Percentiles rank a stretch among this genome's conserved stretches.
Evolutionary conservation across 2,888 invertebrate genomes (phyloP).

Genomic region (Tenodera sinensis): DNA sequence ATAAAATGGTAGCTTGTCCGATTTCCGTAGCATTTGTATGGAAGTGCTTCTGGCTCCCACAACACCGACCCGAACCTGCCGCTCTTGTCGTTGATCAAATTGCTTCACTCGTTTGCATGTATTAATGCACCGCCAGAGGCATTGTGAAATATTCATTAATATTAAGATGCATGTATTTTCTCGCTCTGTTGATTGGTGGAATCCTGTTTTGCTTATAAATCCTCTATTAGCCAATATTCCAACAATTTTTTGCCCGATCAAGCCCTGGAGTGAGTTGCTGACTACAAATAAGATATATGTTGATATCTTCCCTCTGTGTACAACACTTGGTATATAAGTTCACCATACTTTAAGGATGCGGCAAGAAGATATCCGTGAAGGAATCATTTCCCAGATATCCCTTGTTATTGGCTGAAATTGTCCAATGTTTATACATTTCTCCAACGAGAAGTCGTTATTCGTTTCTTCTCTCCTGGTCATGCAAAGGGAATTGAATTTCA

Average conservation of each 20-base stretch:
- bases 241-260: neutral
- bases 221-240: neutral
- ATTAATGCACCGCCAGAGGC: neutral
- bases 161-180: neutral
- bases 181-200: neutral
- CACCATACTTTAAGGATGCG: too few species aligned
- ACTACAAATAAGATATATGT: neutral
- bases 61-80: neutral
- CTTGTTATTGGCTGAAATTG: too few species aligned
- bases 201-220: neutral
- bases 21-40: neutral
- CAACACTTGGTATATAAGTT: too few species aligned
- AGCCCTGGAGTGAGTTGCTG: neutral
- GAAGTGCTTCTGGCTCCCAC: neutral
- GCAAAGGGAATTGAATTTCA: too few species aligned
- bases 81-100: neutral
- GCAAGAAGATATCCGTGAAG: too few species aligned
- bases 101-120: neutral
- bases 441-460: too few species aligned
- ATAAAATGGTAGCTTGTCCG: neutral
- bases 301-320: too few species aligned
- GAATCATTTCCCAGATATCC: too few species aligned
- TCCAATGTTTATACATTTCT: too few species aligned
- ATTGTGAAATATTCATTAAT: neutral
- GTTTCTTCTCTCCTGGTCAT: too few species aligned